Percentiles rank a stretch among this genome's conserved stretches.
These are phyloP conservation scores for Enteromius mattozi DNA, from an alignment of 2,797 vertebrate species.

Conservation along the genomic window DNA sequence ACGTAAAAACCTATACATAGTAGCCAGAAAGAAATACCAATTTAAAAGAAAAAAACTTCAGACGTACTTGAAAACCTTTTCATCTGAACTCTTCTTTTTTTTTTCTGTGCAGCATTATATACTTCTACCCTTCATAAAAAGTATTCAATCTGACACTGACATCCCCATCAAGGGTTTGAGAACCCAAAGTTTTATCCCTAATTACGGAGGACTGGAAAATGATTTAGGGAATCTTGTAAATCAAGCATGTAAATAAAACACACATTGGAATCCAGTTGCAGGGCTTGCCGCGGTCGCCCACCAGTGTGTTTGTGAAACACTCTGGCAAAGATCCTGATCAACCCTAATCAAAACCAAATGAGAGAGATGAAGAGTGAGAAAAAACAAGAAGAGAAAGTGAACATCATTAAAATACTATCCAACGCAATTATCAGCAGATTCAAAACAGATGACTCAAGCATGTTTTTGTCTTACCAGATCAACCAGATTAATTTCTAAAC, in stretches of 20 bases:
- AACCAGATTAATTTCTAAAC: constrained; percentile 36
- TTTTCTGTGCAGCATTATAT: neutral
- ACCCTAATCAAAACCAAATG: constrained; percentile 63
- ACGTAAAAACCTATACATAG: no score
- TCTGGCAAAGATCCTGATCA: constrained; percentile 64
- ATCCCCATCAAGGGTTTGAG: neutral
- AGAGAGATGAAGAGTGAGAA: constrained; percentile 21
- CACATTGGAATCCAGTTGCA: constrained; percentile 61
- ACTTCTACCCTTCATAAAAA: constrained; percentile 11
- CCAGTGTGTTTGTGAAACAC: constrained; percentile 61
- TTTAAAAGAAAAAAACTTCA: no score
- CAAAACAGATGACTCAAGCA: constrained; percentile 64
- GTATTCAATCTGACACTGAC: neutral
- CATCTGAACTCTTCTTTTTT: no score
- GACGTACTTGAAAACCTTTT: no score
- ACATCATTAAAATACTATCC: constrained; percentile 65
- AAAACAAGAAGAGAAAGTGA: constrained; percentile 32
- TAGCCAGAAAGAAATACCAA: no score
- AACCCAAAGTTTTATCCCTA: constrained; percentile 47
- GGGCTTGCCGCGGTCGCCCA: constrained; percentile 50
- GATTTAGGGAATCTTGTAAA: constrained; percentile 62
- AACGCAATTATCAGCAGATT: constrained; percentile 61
- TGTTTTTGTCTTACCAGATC: constrained; percentile 51
- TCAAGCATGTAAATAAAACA: constrained; percentile 64
- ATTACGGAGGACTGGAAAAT: constrained; percentile 54